Percentiles rank a stretch among this genome's conserved stretches.
These are phyloP conservation scores for Ylistrum balloti DNA, from an alignment of 1,140 invertebrate genomes.

Conservation along the genomic window DNA sequence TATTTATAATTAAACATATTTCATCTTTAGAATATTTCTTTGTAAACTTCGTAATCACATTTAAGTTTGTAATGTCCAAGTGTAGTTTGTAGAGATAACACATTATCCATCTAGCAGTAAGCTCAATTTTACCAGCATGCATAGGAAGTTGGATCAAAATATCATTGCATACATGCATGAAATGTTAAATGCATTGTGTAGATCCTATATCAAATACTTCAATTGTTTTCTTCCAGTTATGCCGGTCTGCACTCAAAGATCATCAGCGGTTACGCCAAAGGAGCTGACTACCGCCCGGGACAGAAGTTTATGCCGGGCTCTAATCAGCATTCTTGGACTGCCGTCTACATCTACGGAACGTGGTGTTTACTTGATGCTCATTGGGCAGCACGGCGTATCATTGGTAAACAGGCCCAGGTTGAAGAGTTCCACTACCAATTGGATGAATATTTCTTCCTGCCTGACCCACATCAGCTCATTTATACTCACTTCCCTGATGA, in stretches of 20 bases:
- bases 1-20: too few relatives aligned
- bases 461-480: slow-evolving; percentile 81
- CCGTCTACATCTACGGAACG: slow-evolving; percentile 81
- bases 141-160: too few relatives aligned
- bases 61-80: too few relatives aligned
- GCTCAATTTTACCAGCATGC: too few relatives aligned
- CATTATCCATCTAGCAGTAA: too few relatives aligned
- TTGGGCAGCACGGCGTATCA: slow-evolving; percentile 82
- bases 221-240: slow-evolving; percentile 74
- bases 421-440: slow-evolving; percentile 82
- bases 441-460: slow-evolving; percentile 82
- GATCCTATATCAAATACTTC: neutral
- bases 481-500: slow-evolving; percentile 83
- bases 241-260: slow-evolving; percentile 82
- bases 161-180: too few relatives aligned
- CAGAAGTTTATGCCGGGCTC: slow-evolving; percentile 80
- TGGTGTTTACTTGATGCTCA: slow-evolving; percentile 82
- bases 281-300: slow-evolving; percentile 82
- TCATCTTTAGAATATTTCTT: too few relatives aligned
- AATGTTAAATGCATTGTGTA: neutral
- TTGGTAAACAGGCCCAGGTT: slow-evolving; percentile 79
- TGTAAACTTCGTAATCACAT: too few relatives aligned
- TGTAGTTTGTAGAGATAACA: too few relatives aligned
- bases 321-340: slow-evolving; percentile 82
- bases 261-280: slow-evolving; percentile 82